A percentile compares a stretch with the other conserved stretches of the same genome.
Evolutionary conservation across 2,888 invertebrate genomes (phyloP).

Genomic region (Heteromurus nitidus): DNA sequence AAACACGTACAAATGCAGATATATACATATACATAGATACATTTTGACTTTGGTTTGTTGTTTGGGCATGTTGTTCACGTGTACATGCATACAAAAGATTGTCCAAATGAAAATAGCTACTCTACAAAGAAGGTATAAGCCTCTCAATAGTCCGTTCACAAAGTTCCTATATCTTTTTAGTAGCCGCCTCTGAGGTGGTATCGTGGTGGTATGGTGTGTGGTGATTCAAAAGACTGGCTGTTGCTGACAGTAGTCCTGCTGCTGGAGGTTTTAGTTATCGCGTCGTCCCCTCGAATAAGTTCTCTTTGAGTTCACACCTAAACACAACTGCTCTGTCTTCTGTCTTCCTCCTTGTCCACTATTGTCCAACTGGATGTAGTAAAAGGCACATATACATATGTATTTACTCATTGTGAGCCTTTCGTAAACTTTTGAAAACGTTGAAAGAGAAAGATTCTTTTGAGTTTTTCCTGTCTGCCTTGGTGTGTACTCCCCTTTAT

Average conservation of each 20-base stretch:
- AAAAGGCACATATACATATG: background rate
- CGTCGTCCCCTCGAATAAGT: background rate
- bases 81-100: no score
- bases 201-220: background rate
- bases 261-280: background rate
- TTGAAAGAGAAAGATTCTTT: constrained; percentile 16
- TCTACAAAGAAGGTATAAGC: no score
- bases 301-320: constrained; percentile 8
- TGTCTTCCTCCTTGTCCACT: constrained; percentile 11
- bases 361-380: background rate
- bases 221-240: no score
- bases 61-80: no score
- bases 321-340: background rate
- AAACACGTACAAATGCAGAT: background rate
- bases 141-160: no score
- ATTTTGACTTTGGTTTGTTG: no score
- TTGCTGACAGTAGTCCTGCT: background rate
- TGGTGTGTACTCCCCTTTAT: background rate
- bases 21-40: no score
- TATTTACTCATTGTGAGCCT: background rate
- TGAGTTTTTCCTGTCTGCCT: constrained; percentile 6
- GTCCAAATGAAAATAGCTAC: no score
- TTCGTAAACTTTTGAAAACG: constrained; percentile 36
- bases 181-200: no score
- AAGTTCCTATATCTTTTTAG: no score